These are phyloP conservation scores for Phengaris alcon DNA, from an alignment of 2,888 invertebrate species.

Conservation along the genomic window DNA sequence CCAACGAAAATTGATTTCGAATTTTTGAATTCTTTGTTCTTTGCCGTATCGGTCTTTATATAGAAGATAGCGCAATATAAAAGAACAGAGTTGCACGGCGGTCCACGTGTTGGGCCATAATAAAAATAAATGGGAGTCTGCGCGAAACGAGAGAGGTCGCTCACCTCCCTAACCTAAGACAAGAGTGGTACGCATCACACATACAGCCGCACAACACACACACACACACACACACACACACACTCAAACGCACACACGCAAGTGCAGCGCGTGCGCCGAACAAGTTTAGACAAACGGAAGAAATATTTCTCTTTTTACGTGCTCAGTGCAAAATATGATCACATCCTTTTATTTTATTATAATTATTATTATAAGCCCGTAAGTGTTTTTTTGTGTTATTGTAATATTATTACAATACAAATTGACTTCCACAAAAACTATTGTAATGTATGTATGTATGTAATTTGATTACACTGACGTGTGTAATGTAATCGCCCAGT, in stretches of 20 bases:
- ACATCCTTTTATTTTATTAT: neutral
- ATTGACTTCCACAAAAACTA: neutral
- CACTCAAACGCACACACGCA: slow-evolving; percentile 55
- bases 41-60: slow-evolving; percentile 5
- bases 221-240: slow-evolving; percentile 41
- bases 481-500: slow-evolving; percentile 19
- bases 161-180: slow-evolving; percentile 80
- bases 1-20: neutral
- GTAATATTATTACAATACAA: neutral
- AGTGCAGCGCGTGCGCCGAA: slow-evolving; percentile 69
- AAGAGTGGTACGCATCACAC: slow-evolving; percentile 68
- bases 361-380: neutral
- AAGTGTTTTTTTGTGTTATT: slow-evolving; percentile 4
- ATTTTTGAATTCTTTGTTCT: neutral
- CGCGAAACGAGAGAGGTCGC: slow-evolving; percentile 73
- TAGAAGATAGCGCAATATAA: slow-evolving; percentile 66
- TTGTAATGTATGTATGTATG: slow-evolving; percentile 14
- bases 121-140: slow-evolving; percentile 77
- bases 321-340: slow-evolving; percentile 52
- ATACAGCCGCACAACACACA: slow-evolving; percentile 50
- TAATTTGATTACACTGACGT: slow-evolving; percentile 7
- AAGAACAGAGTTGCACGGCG: slow-evolving; percentile 56
- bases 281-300: slow-evolving; percentile 79
- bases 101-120: slow-evolving; percentile 72
- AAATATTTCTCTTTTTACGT: slow-evolving; percentile 76